A percentile compares a stretch with the other conserved stretches of the same genome.
Conservation (phyloP, 2,113 vertebrate species). For the Catagonus wagneri region DNA sequence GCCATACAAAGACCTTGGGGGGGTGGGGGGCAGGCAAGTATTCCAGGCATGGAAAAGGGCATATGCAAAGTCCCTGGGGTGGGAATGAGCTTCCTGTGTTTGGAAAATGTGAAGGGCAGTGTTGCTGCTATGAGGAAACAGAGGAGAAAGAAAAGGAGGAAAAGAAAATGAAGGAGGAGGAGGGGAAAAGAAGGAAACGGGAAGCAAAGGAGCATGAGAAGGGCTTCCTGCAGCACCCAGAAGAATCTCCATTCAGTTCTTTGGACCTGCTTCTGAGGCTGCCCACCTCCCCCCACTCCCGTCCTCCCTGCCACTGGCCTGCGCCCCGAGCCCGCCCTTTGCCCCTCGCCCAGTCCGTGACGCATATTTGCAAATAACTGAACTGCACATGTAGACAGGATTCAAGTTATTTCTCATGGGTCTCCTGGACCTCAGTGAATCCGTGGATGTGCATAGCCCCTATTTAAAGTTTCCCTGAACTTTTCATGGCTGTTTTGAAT, state of each 20-base stretch:
- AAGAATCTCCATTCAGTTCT: not conserved
- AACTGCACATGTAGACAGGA: not conserved
- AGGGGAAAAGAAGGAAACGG: not conserved
- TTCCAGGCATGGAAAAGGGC: not conserved
- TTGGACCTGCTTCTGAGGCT: not conserved
- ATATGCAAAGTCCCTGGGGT: not conserved
- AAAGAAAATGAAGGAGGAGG: not conserved
- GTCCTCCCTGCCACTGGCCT: rapidly evolving
- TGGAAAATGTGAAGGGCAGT: not conserved
- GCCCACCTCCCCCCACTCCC: not conserved
- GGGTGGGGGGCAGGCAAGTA: no score
- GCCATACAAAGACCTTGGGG: not conserved
- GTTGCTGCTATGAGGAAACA: not conserved
- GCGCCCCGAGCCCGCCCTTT: not conserved
- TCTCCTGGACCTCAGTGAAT: not conserved
- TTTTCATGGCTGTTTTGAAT: not conserved
- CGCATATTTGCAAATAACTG: conserved; percentile 10
- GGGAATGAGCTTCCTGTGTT: not conserved
- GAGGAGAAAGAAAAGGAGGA: not conserved
- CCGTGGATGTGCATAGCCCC: not conserved
- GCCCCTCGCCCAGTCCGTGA: not conserved
- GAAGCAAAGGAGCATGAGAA: not conserved
- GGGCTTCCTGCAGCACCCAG: not conserved
- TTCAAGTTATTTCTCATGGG: not conserved
- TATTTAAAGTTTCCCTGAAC: not conserved